Percentiles rank a stretch among this genome's conserved stretches.
Conservation (phyloP, 2,113 vertebrate species). For the Thalassoma bifasciatum region DNA sequence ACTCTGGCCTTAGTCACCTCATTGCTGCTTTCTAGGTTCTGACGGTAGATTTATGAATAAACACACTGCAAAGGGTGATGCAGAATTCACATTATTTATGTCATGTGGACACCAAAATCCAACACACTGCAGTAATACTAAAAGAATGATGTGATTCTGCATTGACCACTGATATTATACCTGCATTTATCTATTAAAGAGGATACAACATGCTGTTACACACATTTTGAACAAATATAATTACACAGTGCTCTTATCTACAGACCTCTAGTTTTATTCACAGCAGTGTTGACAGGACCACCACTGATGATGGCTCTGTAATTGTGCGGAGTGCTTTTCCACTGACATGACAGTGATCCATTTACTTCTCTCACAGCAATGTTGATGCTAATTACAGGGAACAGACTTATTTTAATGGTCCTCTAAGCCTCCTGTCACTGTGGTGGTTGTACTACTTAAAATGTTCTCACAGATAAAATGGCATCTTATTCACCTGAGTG, state of each 20-base stretch:
- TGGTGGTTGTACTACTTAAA: not conserved
- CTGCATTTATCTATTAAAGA: too few relatives aligned
- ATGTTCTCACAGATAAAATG: not conserved
- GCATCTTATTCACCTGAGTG: not conserved
- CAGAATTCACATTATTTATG: not conserved
- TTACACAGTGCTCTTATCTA: conserved; percentile 2
- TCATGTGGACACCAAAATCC: not conserved
- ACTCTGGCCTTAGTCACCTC: conserved; percentile 4
- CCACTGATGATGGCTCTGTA: conserved; percentile 39
- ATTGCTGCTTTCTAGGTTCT: conserved; percentile 64
- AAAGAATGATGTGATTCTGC: too few relatives aligned
- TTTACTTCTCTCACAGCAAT: conserved; percentile 25
- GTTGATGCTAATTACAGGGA: conserved; percentile 26
- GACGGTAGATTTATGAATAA: conserved; percentile 40
- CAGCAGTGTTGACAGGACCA: conserved; percentile 1
- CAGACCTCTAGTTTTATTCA: conserved; percentile 2
- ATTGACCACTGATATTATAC: too few relatives aligned
- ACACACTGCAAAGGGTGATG: not conserved
- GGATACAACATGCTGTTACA: not conserved
- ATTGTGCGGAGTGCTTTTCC: conserved; percentile 44
- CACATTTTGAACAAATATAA: conserved; percentile 7
- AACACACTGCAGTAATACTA: not conserved
- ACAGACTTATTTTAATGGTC: conserved; percentile 5
- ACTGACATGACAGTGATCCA: conserved; percentile 20
- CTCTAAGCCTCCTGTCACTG: not conserved